Percentiles rank a stretch among this genome's conserved stretches.
Conservation (phyloP, 1,140 invertebrate species). For the Augochlora pura region DNA sequence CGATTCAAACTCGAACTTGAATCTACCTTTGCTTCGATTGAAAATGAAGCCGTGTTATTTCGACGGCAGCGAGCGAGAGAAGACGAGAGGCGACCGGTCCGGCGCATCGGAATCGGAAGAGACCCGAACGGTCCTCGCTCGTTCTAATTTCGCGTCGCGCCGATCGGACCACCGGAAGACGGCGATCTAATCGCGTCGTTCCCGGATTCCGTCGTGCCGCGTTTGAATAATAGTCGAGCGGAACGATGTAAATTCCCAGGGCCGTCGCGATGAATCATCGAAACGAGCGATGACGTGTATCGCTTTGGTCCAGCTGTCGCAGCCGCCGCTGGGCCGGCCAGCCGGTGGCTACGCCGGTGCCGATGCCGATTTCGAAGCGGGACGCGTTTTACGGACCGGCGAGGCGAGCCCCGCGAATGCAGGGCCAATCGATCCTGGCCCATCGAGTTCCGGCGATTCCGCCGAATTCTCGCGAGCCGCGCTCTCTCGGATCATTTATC, state of each 20-base stretch:
- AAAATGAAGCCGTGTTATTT: too few species aligned
- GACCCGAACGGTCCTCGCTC: too few species aligned
- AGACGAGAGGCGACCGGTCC: too few species aligned
- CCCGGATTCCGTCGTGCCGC: not conserved
- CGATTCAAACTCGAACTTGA: too few species aligned
- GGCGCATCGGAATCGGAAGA: too few species aligned
- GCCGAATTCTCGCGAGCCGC: not conserved
- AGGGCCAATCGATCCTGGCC: not conserved
- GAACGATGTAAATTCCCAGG: not conserved
- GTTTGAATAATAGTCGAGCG: not conserved
- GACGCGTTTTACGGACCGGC: not conserved
- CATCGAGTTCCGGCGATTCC: constrained; percentile 1
- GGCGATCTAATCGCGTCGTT: not conserved
- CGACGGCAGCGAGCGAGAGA: too few species aligned
- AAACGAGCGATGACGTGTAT: constrained; percentile 22
- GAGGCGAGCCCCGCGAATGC: too few species aligned
- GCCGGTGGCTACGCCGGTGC: not conserved
- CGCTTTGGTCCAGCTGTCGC: not conserved
- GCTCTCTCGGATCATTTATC: constrained; percentile 28
- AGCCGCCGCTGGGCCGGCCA: not conserved
- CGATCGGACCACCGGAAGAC: not conserved
- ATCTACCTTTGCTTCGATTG: too few species aligned
- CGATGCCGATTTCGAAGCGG: constrained; percentile 3
- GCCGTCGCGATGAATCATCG: constrained; percentile 22
- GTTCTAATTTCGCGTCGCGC: too few species aligned